Evolutionary conservation across 2,113 vertebrate species (phyloP).

Genomic region (Nothocercus julius): DNA sequence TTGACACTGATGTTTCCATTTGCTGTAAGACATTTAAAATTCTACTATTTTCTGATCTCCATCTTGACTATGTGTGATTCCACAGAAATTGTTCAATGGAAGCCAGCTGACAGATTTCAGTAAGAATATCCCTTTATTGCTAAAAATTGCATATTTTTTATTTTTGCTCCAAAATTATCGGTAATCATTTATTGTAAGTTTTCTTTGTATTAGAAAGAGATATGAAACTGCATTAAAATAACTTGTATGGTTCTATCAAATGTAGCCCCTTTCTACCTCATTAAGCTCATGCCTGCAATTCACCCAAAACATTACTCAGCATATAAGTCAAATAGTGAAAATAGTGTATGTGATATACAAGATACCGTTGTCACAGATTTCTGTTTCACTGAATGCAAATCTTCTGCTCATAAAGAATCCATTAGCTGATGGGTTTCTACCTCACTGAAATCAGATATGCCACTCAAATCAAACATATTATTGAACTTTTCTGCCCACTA

Average conservation of each 20-base stretch:
- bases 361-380: neutral
- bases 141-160: neutral
- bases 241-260: neutral
- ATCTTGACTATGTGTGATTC: rapidly evolving
- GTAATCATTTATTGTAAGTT: neutral
- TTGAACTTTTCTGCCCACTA: neutral
- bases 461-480: slow-evolving; percentile 20
- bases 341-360: neutral
- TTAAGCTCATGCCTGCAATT: neutral
- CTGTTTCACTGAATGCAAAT: neutral
- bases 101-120: neutral
- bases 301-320: neutral
- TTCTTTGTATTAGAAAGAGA: neutral
- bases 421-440: neutral
- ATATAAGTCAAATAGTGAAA: neutral
- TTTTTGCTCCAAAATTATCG: neutral
- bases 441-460: slow-evolving; percentile 35
- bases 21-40: neutral
- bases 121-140: neutral
- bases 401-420: slow-evolving; percentile 11
- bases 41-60: neutral
- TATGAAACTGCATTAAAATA: neutral
- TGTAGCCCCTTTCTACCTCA: neutral
- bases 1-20: neutral
- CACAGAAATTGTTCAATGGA: neutral